A percentile compares a stretch with the other conserved stretches of the same genome.
Evolutionary conservation across 2,888 invertebrate genomes (phyloP).

Genomic region (Cheilosia vernalis): DNA sequence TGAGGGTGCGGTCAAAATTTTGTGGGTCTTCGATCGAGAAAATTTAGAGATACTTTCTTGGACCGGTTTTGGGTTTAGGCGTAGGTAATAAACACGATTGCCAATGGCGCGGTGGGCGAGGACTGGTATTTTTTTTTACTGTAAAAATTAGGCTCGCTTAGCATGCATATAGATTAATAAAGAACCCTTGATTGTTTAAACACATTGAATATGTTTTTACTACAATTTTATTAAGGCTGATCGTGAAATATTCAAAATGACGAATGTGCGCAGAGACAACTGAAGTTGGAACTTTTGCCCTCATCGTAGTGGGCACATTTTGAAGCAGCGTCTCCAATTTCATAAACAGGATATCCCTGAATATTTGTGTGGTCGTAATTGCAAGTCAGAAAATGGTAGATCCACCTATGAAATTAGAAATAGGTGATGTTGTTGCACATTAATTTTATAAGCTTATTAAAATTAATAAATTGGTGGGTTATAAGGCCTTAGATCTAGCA

Average conservation of each 20-base stretch:
- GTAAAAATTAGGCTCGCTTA: neutral
- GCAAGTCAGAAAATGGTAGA: conserved; percentile 38
- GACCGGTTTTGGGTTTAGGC: too few relatives aligned
- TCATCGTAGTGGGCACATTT: conserved; percentile 6
- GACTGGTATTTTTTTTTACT: too few relatives aligned
- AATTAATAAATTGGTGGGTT: neutral
- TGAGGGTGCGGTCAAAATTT: too few relatives aligned
- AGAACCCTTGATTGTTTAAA: too few relatives aligned
- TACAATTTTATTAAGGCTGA: neutral
- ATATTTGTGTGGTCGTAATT: conserved; percentile 57
- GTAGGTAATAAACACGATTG: too few relatives aligned
- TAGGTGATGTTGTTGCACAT: neutral
- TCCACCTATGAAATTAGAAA: conserved; percentile 15
- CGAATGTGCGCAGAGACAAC: conserved; percentile 39
- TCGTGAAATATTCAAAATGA: neutral
- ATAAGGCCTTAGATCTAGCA: too few relatives aligned
- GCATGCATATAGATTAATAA: neutral
- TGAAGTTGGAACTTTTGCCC: conserved; percentile 45
- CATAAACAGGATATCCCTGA: conserved; percentile 18
- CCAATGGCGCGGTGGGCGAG: too few relatives aligned
- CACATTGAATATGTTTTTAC: neutral
- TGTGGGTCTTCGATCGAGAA: too few relatives aligned
- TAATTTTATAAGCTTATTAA: neutral
- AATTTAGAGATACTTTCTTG: too few relatives aligned
- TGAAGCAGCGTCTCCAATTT: neutral